Evolutionary conservation across 2,113 vertebrate species (phyloP).

Genomic region (Vireo altiloquus): DNA sequence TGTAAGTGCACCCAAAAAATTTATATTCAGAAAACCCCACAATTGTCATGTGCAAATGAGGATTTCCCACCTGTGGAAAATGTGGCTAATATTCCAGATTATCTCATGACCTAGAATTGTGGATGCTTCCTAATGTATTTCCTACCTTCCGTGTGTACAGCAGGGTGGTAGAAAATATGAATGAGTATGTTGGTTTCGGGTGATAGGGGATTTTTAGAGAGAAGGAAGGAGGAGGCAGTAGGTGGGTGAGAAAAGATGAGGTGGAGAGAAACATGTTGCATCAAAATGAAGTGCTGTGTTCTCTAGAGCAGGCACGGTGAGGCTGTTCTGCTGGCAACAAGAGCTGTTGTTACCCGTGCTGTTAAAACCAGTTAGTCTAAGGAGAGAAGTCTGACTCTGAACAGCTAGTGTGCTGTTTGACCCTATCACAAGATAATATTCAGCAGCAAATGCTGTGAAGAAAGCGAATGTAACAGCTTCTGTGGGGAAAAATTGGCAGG

Average conservation of each 20-base stretch:
- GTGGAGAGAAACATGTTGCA: background rate
- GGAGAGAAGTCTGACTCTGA: background rate
- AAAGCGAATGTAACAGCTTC: slow-evolving; percentile 2
- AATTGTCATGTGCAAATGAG: background rate
- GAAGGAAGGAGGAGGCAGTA: slow-evolving; percentile 5
- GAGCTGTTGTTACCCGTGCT: background rate
- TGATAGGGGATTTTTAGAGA: slow-evolving; percentile 20
- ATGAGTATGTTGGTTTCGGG: background rate
- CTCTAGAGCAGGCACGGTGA: background rate
- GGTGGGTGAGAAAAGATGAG: slow-evolving; percentile 5
- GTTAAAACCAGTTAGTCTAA: background rate
- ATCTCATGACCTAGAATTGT: background rate
- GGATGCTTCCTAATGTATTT: background rate
- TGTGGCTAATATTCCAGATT: background rate
- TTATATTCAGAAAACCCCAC: background rate
- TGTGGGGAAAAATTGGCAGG: slow-evolving; percentile 51
- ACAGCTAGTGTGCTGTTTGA: slow-evolving; percentile 16
- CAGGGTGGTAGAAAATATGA: slow-evolving; percentile 8
- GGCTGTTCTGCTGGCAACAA: background rate
- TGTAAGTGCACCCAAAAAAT: background rate
- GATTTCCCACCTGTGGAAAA: slow-evolving; percentile 1
- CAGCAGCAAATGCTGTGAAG: slow-evolving; percentile 1
- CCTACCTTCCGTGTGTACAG: background rate
- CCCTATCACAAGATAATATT: slow-evolving; percentile 28
- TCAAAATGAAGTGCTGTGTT: background rate